Evolutionary conservation across 2,113 vertebrate genomes (phyloP).

Genomic region (Aramus guarauna): DNA sequence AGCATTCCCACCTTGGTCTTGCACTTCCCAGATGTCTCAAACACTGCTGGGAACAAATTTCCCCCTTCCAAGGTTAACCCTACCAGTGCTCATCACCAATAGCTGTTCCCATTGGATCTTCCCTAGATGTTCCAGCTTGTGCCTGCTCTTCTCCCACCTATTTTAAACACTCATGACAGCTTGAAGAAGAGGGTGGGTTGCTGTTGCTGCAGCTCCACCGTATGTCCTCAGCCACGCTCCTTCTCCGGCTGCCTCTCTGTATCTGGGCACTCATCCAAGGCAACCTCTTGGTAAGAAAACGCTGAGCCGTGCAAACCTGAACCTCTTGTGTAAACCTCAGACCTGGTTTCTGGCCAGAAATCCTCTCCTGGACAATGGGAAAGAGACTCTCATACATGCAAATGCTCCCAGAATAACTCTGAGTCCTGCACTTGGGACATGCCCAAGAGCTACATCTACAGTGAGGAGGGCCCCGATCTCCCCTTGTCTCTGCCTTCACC

Average conservation of each 20-base stretch:
- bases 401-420: background rate
- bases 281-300: background rate
- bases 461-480: accelerated
- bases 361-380: background rate
- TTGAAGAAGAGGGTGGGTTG: background rate
- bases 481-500: background rate
- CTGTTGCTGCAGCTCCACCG: background rate
- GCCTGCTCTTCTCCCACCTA: background rate
- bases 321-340: background rate
- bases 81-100: background rate
- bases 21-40: background rate
- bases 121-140: background rate
- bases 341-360: background rate
- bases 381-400: background rate
- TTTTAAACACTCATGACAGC: background rate
- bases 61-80: background rate
- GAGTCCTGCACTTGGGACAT: background rate
- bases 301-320: background rate
- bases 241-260: background rate
- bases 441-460: background rate
- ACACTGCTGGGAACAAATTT: background rate
- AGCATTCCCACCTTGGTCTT: background rate
- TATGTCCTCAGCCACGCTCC: background rate
- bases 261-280: background rate
- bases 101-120: background rate